These are phyloP conservation scores for Synchiropus splendidus DNA, from an alignment of 2,113 vertebrate genomes.

Conservation along the genomic window DNA sequence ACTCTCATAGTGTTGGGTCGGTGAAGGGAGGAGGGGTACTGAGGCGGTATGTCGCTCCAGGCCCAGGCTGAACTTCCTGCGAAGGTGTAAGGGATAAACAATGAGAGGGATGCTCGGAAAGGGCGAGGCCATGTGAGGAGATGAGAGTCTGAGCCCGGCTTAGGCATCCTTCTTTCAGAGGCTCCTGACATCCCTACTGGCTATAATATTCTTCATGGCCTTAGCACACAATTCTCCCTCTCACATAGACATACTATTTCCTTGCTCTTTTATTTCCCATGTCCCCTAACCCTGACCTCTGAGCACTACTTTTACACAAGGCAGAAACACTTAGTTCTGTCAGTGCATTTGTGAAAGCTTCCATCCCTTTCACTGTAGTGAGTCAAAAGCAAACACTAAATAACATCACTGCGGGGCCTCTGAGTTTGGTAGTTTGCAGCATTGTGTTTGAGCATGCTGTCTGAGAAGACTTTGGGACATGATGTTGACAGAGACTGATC, in stretches of 20 bases:
- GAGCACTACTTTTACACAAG: slow-evolving; percentile 31
- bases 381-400: slow-evolving; percentile 35
- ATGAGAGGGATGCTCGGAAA: slow-evolving; percentile 50
- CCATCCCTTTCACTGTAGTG: slow-evolving; percentile 13
- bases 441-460: slow-evolving; percentile 9
- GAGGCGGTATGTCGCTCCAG: slow-evolving; percentile 24
- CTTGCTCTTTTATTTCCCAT: slow-evolving; percentile 14
- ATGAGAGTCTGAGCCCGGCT: slow-evolving; percentile 64
- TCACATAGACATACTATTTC: not conserved
- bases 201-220: slow-evolving; percentile 43
- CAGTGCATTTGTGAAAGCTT: slow-evolving; percentile 39
- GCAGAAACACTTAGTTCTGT: slow-evolving; percentile 42
- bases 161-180: slow-evolving; percentile 49
- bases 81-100: slow-evolving; percentile 63
- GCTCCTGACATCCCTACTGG: slow-evolving; percentile 49
- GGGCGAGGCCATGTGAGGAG: slow-evolving; percentile 47
- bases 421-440: slow-evolving; percentile 10
- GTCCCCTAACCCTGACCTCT: slow-evolving; percentile 17
- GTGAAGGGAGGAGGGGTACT: not conserved
- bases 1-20: slow-evolving; percentile 12
- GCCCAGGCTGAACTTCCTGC: slow-evolving; percentile 57
- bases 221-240: slow-evolving; percentile 15
- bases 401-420: slow-evolving; percentile 18
- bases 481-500: slow-evolving; percentile 18
- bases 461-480: slow-evolving; percentile 10